These are phyloP conservation scores for Heliothis peltigera DNA, from an alignment of 2,888 invertebrate genomes.

Conservation along the genomic window DNA sequence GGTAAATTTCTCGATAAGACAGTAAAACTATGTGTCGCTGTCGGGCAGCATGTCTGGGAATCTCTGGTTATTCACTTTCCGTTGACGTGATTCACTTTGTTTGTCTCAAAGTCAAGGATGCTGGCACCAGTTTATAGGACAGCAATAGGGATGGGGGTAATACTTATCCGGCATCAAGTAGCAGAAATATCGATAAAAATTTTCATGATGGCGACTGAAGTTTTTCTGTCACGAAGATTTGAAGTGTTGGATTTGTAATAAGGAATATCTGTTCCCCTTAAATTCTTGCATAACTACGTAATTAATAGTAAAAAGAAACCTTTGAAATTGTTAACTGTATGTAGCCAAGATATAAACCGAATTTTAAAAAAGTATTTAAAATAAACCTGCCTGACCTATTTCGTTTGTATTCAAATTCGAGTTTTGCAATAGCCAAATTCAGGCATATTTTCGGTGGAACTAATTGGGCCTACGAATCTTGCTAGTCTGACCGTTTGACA, in stretches of 20 bases:
- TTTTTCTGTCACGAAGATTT: neutral
- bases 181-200: neutral
- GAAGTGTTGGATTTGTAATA: too few species aligned
- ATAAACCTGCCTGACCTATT: neutral
- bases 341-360: too few species aligned
- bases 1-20: slow-evolving; percentile 45
- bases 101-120: slow-evolving; percentile 57
- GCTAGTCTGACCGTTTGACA: slow-evolving; percentile 14
- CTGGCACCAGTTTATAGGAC: slow-evolving; percentile 9
- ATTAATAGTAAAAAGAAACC: too few species aligned
- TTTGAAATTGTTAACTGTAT: too few species aligned
- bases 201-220: neutral
- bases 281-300: too few species aligned
- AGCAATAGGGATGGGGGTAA: neutral
- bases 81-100: slow-evolving; percentile 60
- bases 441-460: neutral
- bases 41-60: slow-evolving; percentile 9
- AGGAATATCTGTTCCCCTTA: too few species aligned
- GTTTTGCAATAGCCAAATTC: slow-evolving; percentile 1
- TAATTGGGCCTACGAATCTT: neutral
- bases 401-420: slow-evolving; percentile 23
- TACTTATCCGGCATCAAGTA: neutral
- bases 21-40: slow-evolving; percentile 14
- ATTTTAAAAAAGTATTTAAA: too few species aligned
- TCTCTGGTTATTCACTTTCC: slow-evolving; percentile 27